A percentile compares a stretch with the other conserved stretches of the same genome.
phyloP scores from a whole-genome alignment of 2,113 vertebrate species.

The Odocoileus virginianus region DNA sequence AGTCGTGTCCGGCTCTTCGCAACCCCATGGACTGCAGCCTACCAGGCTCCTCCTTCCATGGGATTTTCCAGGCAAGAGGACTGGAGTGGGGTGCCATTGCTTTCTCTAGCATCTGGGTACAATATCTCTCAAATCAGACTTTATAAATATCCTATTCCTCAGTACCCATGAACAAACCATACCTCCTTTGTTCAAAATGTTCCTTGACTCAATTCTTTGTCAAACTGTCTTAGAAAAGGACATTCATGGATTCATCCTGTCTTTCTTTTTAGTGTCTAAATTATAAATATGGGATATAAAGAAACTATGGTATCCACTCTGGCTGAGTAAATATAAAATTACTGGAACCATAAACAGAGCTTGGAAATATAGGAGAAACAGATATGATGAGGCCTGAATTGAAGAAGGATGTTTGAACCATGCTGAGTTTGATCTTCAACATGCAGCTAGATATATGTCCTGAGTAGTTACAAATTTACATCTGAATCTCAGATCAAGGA shows the following conservation, averaged over 20 bases:
- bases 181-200: neutral
- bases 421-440: neutral
- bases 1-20: too few relatives aligned
- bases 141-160: neutral
- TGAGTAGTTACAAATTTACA: neutral
- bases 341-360: neutral
- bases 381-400: neutral
- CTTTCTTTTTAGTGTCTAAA: neutral
- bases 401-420: neutral
- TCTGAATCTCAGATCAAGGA: neutral
- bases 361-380: neutral
- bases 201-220: neutral
- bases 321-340: neutral
- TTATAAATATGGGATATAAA: neutral
- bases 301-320: neutral
- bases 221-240: neutral
- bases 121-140: neutral
- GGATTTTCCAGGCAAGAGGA: too few relatives aligned
- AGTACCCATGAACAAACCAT: neutral
- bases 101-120: neutral
- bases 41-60: too few relatives aligned
- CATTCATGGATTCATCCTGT: neutral
- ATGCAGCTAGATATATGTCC: neutral
- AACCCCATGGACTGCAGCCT: too few relatives aligned
- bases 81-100: too few relatives aligned